Base-by-base conservation (phyloP, 1,140 invertebrate species). In the Pseudomyrmex cubaensis region DNA sequence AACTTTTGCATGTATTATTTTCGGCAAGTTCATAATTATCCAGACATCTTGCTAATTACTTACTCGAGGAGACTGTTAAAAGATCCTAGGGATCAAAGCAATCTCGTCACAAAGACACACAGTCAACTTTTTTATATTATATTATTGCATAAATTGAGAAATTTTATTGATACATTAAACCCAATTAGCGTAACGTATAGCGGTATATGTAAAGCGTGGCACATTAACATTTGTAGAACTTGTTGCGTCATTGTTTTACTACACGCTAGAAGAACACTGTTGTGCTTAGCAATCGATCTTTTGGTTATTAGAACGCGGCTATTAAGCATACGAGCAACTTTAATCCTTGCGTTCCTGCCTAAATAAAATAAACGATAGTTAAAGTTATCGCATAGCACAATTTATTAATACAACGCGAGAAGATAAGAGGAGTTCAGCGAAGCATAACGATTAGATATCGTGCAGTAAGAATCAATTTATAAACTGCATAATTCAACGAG, bases 141-240 rank as follows among this genome's bases (percentile, higher is more conserved):
- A 7, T 44, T 85, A 82, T 76, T 80, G 85, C 84, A 86, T 35
- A 57, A 75, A 86, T 82, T 80, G 80, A 85, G 85, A 91, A 90
- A 90, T 88, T 69, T 90, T 85, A 57, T 22, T 17, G 44, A 62
- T 69, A 85, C 85, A 85, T 90, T 86, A 85, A 83, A 62, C 59
- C 84, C 90, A 91, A 91, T 91, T 91, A 92, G 87, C 86, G 80
- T 56, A 75, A 83, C 61, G 50, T 66, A 75, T 35, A 35, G 61
- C 61, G 35, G 25, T 15, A 56, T 25, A 17, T 15, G 25, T 50
- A 74, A 54, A 74, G 59, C 57, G 48, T 46, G 56, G 46, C 25
- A 73, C 69, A 73, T 82, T 82, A 50, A 82, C 46, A 57, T 61
- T 73, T 46, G 56, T 54, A 17, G 46, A 82, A 73, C 20, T 48